Base-by-base conservation (phyloP, 2,797 vertebrate genomes). In the Glossophaga mutica region DNA sequence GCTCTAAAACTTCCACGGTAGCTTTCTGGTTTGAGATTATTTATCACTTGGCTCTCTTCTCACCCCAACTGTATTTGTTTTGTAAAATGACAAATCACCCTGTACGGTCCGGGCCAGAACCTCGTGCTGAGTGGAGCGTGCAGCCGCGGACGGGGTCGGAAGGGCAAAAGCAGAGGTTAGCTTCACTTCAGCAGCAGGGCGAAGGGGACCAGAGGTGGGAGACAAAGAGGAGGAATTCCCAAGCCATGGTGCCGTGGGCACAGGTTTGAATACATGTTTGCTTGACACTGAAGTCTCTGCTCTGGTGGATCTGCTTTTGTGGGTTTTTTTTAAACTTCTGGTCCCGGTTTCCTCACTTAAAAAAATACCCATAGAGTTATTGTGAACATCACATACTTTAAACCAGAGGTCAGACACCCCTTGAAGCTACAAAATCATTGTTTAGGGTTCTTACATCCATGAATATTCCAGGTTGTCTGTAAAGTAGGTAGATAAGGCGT, bases 11-110 rank as follows among this genome's bases (percentile, higher is more conserved):
- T 86, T 95, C 37, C 57, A 84, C 86, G 76, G 87, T 34, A 78
- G 92, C 95, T 97, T 96, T 96, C 42, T 29, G 52, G 22, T 26
- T 91, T 90, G 92, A 44, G 90, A 59, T 44, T 32, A 97, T 97
- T 97, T 97, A 96, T 97, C 87, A 96, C 93, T 92, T 74, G 85
- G 46, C 57, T 97, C 74, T 96, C 11, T 29, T 95, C 93, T 96
- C 71, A 70, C 34, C 65, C 62, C 7, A 48, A 92, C 59, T 90
- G 86, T 68, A 67, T 96, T 97, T 96, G 91, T 44, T 96, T 96
- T 96, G 77, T 95, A 90, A 94, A 96, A 93, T 96, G 96, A 97
- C 62, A 87, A 95, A 97, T 96, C 71, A 70, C 89, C 34, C 19
- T 44, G 32, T n/a, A n/a, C 18, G 29, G 24, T 77, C 37, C 67